Percentiles rank a stretch among this genome's conserved stretches.
Evolutionary conservation across 2,113 vertebrate species (phyloP).

Genomic region (Opisthocomus hoazin): DNA sequence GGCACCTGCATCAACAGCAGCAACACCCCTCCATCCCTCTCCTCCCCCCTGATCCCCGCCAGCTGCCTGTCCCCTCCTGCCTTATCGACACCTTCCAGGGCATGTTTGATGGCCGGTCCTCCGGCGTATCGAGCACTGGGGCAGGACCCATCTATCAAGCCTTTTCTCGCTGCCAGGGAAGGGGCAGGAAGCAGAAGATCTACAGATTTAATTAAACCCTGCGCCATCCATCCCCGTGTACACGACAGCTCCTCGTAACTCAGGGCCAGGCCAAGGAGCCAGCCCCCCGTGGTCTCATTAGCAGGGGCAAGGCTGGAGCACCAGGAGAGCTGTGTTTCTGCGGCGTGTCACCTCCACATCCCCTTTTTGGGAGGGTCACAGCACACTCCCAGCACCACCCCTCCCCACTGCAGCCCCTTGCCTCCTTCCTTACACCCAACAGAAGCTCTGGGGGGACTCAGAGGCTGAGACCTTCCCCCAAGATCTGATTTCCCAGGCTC

Average conservation of each 20-base stretch:
- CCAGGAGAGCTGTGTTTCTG: neutral
- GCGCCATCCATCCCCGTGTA: neutral
- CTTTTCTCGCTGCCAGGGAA: neutral
- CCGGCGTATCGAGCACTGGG: neutral
- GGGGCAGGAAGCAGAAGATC: conserved; percentile 47
- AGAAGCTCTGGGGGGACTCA: neutral
- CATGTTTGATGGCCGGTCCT: neutral
- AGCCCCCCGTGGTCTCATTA: neutral
- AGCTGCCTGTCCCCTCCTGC: neutral
- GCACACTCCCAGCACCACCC: neutral
- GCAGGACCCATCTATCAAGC: conserved; percentile 39
- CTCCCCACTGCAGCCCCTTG: neutral
- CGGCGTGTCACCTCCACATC: accelerated
- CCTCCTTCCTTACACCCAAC: neutral
- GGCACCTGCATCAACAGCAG: neutral
- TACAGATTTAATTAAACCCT: conserved; percentile 65
- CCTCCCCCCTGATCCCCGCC: neutral
- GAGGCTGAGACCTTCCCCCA: neutral
- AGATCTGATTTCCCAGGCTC: neutral
- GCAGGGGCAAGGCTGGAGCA: neutral
- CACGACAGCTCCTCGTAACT: conserved; percentile 24
- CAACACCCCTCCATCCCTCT: neutral
- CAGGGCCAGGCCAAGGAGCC: neutral
- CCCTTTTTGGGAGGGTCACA: neutral
- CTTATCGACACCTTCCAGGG: neutral